Conservation (phyloP, 2,797 vertebrate species). For the Bovichtus variegatus region DNA sequence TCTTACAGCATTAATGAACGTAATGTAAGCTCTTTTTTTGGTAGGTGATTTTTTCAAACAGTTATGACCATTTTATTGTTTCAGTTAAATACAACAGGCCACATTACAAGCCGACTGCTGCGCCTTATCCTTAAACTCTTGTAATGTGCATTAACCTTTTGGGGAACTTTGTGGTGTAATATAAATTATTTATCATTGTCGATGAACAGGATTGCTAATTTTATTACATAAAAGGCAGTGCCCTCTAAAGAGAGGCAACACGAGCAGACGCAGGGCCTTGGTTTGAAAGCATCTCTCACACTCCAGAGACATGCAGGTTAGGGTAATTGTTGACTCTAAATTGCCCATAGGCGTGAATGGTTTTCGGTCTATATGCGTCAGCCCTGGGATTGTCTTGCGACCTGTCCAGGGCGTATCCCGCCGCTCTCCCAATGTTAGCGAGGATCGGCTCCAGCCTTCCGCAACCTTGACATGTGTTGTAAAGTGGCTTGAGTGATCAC, state of each 20-base stretch:
- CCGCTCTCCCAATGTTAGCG: neutral
- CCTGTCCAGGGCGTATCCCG: no score
- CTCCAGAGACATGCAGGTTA: no score
- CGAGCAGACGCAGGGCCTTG: neutral
- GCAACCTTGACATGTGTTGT: no score
- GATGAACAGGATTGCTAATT: neutral
- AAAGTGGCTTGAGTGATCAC: no score
- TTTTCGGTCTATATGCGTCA: no score
- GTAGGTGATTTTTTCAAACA: neutral
- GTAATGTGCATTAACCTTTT: neutral
- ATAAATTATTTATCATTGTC: neutral
- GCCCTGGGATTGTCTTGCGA: no score
- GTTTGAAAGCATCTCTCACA: neutral
- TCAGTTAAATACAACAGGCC: neutral
- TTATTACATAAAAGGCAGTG: neutral
- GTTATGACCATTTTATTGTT: neutral
- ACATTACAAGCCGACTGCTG: neutral
- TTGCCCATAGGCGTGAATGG: neutral
- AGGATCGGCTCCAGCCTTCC: neutral
- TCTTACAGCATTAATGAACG: neutral
- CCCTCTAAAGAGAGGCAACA: conserved; percentile 4
- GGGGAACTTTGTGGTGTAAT: neutral
- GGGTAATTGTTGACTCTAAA: no score
- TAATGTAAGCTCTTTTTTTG: no score
- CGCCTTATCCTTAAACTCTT: neutral